phyloP scores from a whole-genome alignment of 2,113 vertebrate species.

The Vimba vimba region DNA sequence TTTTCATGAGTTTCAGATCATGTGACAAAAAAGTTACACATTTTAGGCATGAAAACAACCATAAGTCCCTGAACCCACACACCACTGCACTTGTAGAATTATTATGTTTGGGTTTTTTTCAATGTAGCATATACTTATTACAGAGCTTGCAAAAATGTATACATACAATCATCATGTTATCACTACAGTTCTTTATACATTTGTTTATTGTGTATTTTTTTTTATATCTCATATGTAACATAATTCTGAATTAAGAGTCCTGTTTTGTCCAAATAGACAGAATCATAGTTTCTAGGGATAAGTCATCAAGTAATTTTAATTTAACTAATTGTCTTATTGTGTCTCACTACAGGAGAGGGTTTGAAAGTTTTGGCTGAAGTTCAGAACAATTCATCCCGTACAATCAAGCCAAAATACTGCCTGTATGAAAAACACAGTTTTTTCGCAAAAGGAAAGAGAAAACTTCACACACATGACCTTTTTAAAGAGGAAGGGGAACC shows the following conservation, averaged over 20 bases:
- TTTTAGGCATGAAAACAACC: neutral
- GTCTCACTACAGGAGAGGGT: conserved; percentile 61
- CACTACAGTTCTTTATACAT: neutral
- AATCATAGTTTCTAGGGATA: neutral
- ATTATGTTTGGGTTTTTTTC: too few species aligned
- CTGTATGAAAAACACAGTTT: conserved; percentile 74
- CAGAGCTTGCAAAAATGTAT: neutral
- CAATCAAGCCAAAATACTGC: conserved; percentile 71
- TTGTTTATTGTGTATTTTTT: neutral
- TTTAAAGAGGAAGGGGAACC: conserved; percentile 68
- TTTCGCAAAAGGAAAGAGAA: conserved; percentile 60
- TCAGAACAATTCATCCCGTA: conserved; percentile 71
- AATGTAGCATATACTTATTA: neutral
- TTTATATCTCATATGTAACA: neutral
- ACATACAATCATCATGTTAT: neutral
- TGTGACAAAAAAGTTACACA: neutral
- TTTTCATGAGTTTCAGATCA: neutral
- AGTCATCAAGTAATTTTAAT: too few species aligned
- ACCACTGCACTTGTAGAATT: neutral
- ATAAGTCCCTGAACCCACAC: neutral
- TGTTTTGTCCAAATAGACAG: neutral
- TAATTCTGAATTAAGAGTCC: neutral
- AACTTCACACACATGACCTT: conserved; percentile 57
- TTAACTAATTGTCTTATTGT: neutral
- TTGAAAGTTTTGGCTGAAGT: conserved; percentile 64